Evolutionary conservation across 2,888 invertebrate genomes (phyloP), one percentile per base, ranked within the genome.

Genomic region (Lasius fuliginosus): DNA sequence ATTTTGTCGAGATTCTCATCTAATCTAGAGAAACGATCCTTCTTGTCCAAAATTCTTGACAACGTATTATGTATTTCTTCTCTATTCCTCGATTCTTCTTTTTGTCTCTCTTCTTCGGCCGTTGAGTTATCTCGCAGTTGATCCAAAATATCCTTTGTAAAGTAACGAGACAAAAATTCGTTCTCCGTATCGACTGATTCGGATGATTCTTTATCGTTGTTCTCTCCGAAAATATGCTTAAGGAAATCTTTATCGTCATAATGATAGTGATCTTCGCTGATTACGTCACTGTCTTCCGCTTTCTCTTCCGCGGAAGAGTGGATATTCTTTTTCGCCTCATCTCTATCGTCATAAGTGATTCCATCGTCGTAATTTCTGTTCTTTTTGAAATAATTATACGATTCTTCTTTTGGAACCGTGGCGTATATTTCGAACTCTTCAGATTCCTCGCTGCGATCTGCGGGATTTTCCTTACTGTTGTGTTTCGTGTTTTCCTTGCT

Each of bases 1-100:
- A 95, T 94, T 81, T 95, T 92, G 89, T 95, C 94, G 62, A 95
- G 95, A 88, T 95, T 95, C 89, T 95, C 95, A n/a, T 87, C 82
- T 42, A 88, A 85, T 82, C 89, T 88, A 8, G 89, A 88, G 56
- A 89, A 84, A 36, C 75, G 82, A 84, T 90, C 87, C 40, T 89
- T 92, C 33, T 89, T 89, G 3, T 82, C 77, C 65, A 91, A 84
- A 49, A 89, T 91, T n/a, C 82, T 69, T 5, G 91, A 86, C 60
- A 91, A 71, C 1, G 90, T 87, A 42, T 90, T 73, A 73, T 87
- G 87, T 23, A 67, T 40, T 71, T 85, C 82, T 60, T 84, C 53
- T 5, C 62, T 67, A 3, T 79, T 49, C 18, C 46, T 58, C 4
- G 68, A 77, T 23, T 69, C 77, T 15, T 77, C 71, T 23, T 11